phyloP scores from a whole-genome alignment of 2,113 vertebrate genomes.

The Eclectus roratus region DNA sequence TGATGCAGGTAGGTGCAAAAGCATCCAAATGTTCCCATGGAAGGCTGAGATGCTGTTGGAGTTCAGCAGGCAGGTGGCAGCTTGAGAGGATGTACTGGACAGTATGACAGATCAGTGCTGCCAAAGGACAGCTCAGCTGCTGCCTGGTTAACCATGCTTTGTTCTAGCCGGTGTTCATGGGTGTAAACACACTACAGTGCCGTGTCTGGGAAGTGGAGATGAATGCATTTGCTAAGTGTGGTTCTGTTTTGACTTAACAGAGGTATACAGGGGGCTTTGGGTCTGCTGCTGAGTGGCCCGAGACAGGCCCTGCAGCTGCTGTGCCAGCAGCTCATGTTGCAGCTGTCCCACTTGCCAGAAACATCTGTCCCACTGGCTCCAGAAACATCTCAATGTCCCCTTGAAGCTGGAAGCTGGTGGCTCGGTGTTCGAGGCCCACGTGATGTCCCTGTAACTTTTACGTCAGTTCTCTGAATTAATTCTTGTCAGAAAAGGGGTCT shows the following conservation, averaged over 20 bases:
- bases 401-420: background rate
- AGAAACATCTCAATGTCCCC: background rate
- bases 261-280: background rate
- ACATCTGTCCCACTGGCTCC: background rate
- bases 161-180: background rate
- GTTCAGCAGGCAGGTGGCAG: background rate
- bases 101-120: background rate
- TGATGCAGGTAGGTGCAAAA: background rate
- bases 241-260: background rate
- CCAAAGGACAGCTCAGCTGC: background rate
- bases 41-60: background rate
- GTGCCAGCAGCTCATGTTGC: background rate
- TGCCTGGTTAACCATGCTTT: background rate
- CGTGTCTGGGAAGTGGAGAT: accelerated
- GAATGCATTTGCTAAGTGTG: accelerated
- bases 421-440: accelerated
- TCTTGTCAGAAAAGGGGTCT: background rate
- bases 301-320: accelerated
- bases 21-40: background rate
- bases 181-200: background rate
- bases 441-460: background rate
- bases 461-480: background rate
- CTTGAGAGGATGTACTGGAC: background rate
- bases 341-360: background rate
- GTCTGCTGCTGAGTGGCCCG: background rate